Evolutionary conservation across 2,797 vertebrate genomes (phyloP).

Genomic region (Alauda arvensis): DNA sequence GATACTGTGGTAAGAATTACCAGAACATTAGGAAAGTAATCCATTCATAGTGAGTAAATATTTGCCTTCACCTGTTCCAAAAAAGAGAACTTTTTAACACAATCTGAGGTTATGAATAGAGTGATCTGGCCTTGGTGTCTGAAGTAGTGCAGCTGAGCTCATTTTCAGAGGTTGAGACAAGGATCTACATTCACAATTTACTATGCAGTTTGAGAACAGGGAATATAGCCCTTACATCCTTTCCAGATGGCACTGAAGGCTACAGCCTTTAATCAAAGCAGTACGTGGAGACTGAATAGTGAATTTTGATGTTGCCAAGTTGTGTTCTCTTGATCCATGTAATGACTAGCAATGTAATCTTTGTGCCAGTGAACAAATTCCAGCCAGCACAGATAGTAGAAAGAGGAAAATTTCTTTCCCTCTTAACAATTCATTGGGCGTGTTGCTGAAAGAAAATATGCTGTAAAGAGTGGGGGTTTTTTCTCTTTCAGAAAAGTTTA

Average conservation of each 20-base stretch:
- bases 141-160: background rate
- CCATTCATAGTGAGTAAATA: background rate
- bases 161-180: background rate
- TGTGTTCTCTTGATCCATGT: background rate
- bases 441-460: background rate
- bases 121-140: background rate
- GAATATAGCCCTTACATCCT: background rate
- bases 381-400: background rate
- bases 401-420: background rate
- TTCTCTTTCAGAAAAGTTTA: background rate
- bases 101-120: background rate
- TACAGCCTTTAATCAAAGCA: background rate
- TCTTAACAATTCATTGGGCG: background rate
- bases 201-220: background rate
- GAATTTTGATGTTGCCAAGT: background rate
- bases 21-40: background rate
- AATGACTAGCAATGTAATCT: background rate
- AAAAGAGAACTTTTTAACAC: background rate
- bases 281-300: background rate
- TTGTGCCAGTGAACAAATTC: background rate
- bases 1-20: background rate
- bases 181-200: background rate
- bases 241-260: background rate
- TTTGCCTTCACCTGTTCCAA: background rate
- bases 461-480: accelerated